Percentiles rank a stretch among this genome's conserved stretches.
phyloP scores from a whole-genome alignment of 2,113 vertebrate species.

The Thomomys bottae region DNA sequence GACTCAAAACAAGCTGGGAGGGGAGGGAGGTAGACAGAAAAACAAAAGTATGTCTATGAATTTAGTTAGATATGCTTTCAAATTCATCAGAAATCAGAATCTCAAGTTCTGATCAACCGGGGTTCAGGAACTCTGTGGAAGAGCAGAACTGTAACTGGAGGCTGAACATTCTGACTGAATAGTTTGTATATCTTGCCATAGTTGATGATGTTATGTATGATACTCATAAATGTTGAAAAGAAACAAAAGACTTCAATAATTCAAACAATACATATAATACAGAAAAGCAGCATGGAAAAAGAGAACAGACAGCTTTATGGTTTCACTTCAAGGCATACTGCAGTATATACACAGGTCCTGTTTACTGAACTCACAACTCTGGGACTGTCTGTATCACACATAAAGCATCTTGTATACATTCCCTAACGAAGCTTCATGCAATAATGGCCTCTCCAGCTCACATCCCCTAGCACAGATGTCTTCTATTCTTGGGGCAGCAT shows the following conservation, averaged over 20 bases:
- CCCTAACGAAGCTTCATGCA: background rate
- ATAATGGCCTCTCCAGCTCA: background rate
- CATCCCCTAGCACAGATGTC: background rate
- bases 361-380: background rate
- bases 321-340: background rate
- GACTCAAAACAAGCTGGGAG: background rate
- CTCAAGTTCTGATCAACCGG: background rate
- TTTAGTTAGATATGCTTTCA: background rate
- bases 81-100: background rate
- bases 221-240: background rate
- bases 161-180: background rate
- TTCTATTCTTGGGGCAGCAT: background rate
- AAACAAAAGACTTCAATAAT: background rate
- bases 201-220: background rate
- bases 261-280: background rate
- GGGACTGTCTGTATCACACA: background rate
- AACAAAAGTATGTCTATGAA: background rate
- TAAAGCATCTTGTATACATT: background rate
- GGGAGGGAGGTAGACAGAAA: too few species aligned
- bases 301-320: background rate
- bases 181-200: background rate
- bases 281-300: background rate
- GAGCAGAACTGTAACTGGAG: background rate
- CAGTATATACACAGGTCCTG: background rate
- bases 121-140: background rate